Percentiles rank a stretch among this genome's conserved stretches.
Conservation (phyloP, 37 sponge, comb jelly and placozoan genomes). For the Spongia lamella region DNA sequence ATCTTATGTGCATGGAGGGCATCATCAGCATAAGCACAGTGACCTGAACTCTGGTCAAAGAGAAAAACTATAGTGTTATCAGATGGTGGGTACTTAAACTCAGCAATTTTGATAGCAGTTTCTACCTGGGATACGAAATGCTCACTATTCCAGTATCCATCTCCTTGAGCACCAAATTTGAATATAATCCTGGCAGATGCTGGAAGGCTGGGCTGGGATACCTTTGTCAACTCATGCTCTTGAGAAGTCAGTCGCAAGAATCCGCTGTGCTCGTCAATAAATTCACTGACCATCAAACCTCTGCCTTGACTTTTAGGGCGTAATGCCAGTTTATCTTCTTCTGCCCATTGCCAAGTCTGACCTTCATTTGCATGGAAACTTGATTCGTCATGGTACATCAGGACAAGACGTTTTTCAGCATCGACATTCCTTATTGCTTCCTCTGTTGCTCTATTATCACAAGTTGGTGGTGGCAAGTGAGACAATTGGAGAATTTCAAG, state of each 20-base stretch:
- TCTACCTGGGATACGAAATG: conserved; percentile 27
- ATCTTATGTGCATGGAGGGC: conserved; percentile 12
- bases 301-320: too few relatives aligned
- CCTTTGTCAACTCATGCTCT: background rate
- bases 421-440: too few relatives aligned
- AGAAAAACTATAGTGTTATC: conserved; percentile 31
- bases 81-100: conserved; percentile 28
- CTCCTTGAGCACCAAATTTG: conserved; percentile 23
- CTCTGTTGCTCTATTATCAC: too few relatives aligned
- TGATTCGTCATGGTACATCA: too few relatives aligned
- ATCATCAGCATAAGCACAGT: conserved; percentile 26
- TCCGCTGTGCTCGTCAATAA: conserved; percentile 4
- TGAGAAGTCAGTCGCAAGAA: background rate
- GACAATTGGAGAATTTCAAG: too few relatives aligned
- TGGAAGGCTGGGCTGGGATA: background rate
- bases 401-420: background rate
- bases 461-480: too few relatives aligned
- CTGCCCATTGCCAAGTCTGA: too few relatives aligned
- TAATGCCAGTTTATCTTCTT: too few relatives aligned
- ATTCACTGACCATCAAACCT: too few relatives aligned
- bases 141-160: too few relatives aligned
- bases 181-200: conserved; percentile 6
- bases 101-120: conserved; percentile 27
- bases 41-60: conserved; percentile 50
- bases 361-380: too few relatives aligned